These are phyloP conservation scores for Neoascia interrupta DNA, from an alignment of 2,888 invertebrate genomes.

Conservation along the genomic window DNA sequence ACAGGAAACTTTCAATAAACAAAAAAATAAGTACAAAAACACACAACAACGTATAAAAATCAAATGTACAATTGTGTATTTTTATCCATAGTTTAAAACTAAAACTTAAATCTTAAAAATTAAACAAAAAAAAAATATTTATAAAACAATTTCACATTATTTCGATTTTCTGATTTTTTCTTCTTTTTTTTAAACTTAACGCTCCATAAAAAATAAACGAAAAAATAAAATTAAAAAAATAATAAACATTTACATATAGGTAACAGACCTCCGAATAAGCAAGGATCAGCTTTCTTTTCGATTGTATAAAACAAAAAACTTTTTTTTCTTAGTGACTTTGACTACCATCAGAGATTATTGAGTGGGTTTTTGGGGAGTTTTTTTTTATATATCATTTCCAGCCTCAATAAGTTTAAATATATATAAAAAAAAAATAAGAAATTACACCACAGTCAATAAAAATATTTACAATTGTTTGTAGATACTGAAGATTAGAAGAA, in stretches of 20 bases:
- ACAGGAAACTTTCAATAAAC: neutral
- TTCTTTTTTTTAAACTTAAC: conserved; percentile 32
- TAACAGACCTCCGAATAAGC: conserved; percentile 72
- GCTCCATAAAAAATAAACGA: conserved; percentile 55
- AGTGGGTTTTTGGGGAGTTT: conserved; percentile 32
- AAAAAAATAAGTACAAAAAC: conserved; percentile 8
- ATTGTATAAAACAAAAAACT: conserved; percentile 43
- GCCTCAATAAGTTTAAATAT: conserved; percentile 63
- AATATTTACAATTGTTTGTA: conserved; percentile 66
- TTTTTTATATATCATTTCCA: too few relatives aligned
- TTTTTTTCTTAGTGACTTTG: conserved; percentile 66
- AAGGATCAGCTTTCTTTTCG: conserved; percentile 68
- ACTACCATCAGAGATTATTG: conserved; percentile 70
- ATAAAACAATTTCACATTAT: conserved; percentile 59
- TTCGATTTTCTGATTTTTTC: conserved; percentile 35
- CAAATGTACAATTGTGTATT: conserved; percentile 60
- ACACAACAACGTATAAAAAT: conserved; percentile 26
- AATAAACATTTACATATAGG: conserved; percentile 67
- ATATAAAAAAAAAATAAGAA: conserved; percentile 37
- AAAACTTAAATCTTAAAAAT: conserved; percentile 55
- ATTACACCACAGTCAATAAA: conserved; percentile 64
- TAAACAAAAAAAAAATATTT: conserved; percentile 16
- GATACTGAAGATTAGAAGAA: conserved; percentile 34
- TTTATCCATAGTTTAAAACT: conserved; percentile 55
- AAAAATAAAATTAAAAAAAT: conserved; percentile 44